These are phyloP conservation scores for Drosophila pseudoobscura DNA, from an alignment of 1,140 invertebrate genomes.

Conservation along the genomic window DNA sequence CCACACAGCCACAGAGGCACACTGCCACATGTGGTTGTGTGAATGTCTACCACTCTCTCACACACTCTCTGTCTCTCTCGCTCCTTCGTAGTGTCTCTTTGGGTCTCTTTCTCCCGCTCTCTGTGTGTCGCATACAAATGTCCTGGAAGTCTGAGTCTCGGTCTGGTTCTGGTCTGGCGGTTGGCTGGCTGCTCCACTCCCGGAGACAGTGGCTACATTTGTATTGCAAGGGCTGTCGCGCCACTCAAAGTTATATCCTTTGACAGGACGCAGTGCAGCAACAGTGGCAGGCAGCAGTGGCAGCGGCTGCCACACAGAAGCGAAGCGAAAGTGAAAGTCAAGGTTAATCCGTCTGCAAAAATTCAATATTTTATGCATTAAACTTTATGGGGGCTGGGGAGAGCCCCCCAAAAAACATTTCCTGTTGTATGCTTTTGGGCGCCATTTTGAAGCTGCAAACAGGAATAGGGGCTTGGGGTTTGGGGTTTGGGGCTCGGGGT, in stretches of 20 bases:
- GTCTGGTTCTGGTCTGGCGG: constrained; percentile 54
- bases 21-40: constrained; percentile 47
- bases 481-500: background rate
- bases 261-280: constrained; percentile 73
- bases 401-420: constrained; percentile 45
- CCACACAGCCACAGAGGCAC: constrained; percentile 11
- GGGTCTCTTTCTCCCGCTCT: constrained; percentile 7
- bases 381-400: constrained; percentile 58
- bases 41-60: constrained; percentile 11
- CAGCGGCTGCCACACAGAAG: constrained; percentile 15
- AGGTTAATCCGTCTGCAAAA: constrained; percentile 83
- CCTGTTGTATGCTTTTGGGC: constrained; percentile 74
- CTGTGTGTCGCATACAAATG: constrained; percentile 78
- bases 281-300: constrained; percentile 16
- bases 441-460: constrained; percentile 61
- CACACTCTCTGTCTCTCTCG: background rate
- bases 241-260: constrained; percentile 76
- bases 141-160: constrained; percentile 48
- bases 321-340: constrained; percentile 81
- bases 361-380: constrained; percentile 83
- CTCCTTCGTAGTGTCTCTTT: background rate
- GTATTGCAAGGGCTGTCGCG: constrained; percentile 74
- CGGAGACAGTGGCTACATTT: constrained; percentile 67
- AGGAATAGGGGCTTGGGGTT: background rate
- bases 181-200: constrained; percentile 1